These are phyloP conservation scores for Latrodectus geometricus DNA, from an alignment of 1,140 invertebrate species.

Conservation along the genomic window DNA sequence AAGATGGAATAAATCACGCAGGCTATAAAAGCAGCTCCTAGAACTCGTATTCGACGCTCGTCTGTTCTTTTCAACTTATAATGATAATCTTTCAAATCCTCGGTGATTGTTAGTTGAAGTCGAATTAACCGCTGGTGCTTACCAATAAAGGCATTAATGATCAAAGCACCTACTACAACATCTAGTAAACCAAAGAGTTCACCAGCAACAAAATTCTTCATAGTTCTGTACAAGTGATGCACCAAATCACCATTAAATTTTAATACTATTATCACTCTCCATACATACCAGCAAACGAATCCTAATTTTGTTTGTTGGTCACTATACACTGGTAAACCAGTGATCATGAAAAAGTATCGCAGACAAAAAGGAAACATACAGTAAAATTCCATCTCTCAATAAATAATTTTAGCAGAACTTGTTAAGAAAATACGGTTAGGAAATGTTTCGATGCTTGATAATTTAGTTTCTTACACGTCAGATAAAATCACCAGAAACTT, in stretches of 20 bases:
- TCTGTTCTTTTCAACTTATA: not conserved
- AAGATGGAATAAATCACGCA: not conserved
- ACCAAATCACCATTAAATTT: not conserved
- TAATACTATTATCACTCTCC: not conserved
- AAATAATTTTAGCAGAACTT: too few species aligned
- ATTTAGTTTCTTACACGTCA: too few species aligned
- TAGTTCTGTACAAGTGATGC: not conserved
- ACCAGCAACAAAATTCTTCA: not conserved
- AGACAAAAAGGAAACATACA: not conserved
- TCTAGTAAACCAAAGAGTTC: not conserved
- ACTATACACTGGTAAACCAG: not conserved
- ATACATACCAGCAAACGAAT: not conserved
- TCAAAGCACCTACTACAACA: not conserved
- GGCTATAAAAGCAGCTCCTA: not conserved
- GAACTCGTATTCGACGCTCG: not conserved
- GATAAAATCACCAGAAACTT: too few species aligned
- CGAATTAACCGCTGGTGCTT: not conserved
- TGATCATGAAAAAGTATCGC: not conserved
- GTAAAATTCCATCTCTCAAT: not conserved
- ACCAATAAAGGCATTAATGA: not conserved
- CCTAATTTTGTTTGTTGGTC: not conserved
- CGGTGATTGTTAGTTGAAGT: not conserved
- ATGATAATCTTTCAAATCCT: not conserved
- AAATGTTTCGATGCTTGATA: too few species aligned
- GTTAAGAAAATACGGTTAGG: too few species aligned